A percentile compares a stretch with the other conserved stretches of the same genome.
phyloP scores from a whole-genome alignment of 1,140 invertebrate species.

The Drosophila ogumai region DNA sequence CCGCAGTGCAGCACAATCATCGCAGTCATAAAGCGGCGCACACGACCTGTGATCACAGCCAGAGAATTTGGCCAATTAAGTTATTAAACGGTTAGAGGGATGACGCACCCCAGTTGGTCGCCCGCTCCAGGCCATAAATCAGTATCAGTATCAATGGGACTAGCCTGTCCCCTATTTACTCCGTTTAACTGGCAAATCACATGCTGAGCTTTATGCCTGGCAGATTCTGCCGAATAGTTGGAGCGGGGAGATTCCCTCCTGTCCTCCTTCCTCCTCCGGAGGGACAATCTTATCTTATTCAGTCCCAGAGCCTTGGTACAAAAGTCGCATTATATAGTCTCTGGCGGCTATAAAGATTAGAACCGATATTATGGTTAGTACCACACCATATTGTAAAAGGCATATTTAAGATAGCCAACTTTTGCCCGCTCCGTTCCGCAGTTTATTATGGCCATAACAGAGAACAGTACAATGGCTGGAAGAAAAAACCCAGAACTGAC shows the following conservation, averaged over 20 bases:
- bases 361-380: slow-evolving; percentile 71
- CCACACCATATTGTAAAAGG: slow-evolving; percentile 59
- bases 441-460: slow-evolving; percentile 51
- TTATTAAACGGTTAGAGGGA: slow-evolving; percentile 29
- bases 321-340: slow-evolving; percentile 68
- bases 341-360: slow-evolving; percentile 66
- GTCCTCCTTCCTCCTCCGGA: slow-evolving; percentile 7
- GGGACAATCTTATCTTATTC: slow-evolving; percentile 63
- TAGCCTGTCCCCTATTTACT: not conserved
- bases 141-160: slow-evolving; percentile 47
- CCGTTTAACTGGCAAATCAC: slow-evolving; percentile 21
- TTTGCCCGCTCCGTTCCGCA: slow-evolving; percentile 26
- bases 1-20: slow-evolving; percentile 17
- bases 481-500: slow-evolving; percentile 36
- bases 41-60: slow-evolving; percentile 35
- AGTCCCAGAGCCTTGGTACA: slow-evolving; percentile 52
- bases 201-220: slow-evolving; percentile 38
- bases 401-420: slow-evolving; percentile 74
- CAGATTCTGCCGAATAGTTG: not conserved
- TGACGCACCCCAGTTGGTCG: slow-evolving; percentile 42
- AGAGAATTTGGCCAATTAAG: slow-evolving; percentile 47
- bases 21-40: slow-evolving; percentile 48
- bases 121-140: slow-evolving; percentile 26
- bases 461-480: slow-evolving; percentile 2
- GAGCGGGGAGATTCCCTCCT: slow-evolving; percentile 30